Evolutionary conservation across 2,113 vertebrate species (phyloP).

Genomic region (Sula dactylatra): DNA sequence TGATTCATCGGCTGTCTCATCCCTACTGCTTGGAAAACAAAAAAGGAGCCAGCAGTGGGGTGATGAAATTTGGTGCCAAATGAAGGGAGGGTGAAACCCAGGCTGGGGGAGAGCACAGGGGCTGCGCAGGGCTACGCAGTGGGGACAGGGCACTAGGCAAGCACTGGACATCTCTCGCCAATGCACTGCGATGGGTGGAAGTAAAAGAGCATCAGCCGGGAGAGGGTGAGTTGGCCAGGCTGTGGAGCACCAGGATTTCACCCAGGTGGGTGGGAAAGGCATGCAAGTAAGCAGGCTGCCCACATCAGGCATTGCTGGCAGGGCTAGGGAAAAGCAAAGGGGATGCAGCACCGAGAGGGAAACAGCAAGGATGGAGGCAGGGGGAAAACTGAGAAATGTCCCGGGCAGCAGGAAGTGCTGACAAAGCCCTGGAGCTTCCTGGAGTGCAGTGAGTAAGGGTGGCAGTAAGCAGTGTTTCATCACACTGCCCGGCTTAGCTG

Average conservation of each 20-base stretch:
- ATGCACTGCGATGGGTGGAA: background rate
- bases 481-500: background rate
- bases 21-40: background rate
- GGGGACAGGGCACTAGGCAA: background rate
- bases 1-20: slow-evolving; percentile 41
- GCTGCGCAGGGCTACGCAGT: background rate
- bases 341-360: background rate
- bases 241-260: background rate
- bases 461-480: slow-evolving; percentile 17
- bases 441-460: slow-evolving; percentile 18
- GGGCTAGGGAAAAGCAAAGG: background rate
- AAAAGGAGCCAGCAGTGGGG: background rate
- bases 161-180: background rate
- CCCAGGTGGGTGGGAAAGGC: background rate
- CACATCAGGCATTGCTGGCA: background rate
- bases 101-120: background rate
- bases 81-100: background rate
- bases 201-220: background rate
- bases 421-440: background rate
- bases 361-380: background rate
- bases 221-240: background rate
- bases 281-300: background rate
- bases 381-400: background rate
- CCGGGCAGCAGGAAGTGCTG: background rate
- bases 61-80: background rate